A percentile compares a stretch with the other conserved stretches of the same genome.
Evolutionary conservation across 2,113 vertebrate species (phyloP).

Genomic region (Cavia porcellus): DNA sequence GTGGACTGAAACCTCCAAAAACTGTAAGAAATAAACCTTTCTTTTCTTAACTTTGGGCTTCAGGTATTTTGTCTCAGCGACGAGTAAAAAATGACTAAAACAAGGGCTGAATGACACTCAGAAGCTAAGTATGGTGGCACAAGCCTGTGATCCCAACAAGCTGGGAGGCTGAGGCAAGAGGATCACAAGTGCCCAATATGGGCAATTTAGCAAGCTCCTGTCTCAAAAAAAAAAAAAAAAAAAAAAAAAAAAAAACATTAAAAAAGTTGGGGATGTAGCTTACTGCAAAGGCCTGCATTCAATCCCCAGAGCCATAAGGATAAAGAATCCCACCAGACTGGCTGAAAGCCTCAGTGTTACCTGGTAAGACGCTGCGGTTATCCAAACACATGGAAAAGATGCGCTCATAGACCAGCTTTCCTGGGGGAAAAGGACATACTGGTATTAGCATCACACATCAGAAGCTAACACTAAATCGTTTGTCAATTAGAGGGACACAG

Average conservation of each 20-base stretch:
- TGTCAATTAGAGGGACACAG: background rate
- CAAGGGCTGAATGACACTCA: background rate
- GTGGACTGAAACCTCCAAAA: no score
- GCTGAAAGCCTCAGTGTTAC: slow-evolving; percentile 83
- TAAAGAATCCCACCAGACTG: background rate
- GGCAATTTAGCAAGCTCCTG: background rate
- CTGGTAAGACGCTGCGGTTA: slow-evolving; percentile 87
- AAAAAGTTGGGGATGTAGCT: background rate
- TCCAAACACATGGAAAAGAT: slow-evolving; percentile 97
- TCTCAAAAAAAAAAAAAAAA: background rate
- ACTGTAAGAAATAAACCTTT: no score
- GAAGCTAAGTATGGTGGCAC: background rate
- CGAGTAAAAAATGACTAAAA: no score
- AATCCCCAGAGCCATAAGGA: background rate
- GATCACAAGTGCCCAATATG: background rate
- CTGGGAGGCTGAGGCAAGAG: background rate
- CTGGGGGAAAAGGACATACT: slow-evolving; percentile 82
- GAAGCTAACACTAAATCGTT: slow-evolving; percentile 15
- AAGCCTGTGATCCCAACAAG: background rate
- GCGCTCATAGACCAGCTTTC: slow-evolving; percentile 96
- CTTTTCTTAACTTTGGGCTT: no score
- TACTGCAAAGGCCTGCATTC: background rate
- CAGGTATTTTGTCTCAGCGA: no score
- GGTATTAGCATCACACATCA: background rate
- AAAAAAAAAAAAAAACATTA: background rate